A percentile compares a stretch with the other conserved stretches of the same genome.
phyloP scores from a whole-genome alignment of 2,888 invertebrate species.

The Frankliniella fusca region DNA sequence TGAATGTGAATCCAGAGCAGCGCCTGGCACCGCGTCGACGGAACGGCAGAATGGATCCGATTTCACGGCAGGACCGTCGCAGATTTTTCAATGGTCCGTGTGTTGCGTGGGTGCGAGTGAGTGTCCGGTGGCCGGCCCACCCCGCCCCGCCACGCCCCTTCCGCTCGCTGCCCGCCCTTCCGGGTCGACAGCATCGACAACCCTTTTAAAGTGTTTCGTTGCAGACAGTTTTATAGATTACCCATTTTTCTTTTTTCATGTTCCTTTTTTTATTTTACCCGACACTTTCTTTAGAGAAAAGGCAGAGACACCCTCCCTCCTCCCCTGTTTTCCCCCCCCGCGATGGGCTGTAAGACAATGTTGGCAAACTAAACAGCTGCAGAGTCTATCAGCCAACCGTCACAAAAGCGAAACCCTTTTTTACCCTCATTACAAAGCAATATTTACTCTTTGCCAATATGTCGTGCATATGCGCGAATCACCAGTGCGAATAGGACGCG shows the following conservation, averaged over 20 bases:
- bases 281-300: too few relatives aligned
- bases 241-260: too few relatives aligned
- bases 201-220: background rate
- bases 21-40: too few relatives aligned
- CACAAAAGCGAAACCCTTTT: slow-evolving; percentile 1
- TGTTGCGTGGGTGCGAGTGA: background rate
- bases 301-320: too few relatives aligned
- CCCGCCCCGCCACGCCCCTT: background rate
- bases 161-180: background rate
- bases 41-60: too few relatives aligned
- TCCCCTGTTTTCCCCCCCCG: background rate
- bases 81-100: background rate
- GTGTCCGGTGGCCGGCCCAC: background rate
- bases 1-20: too few relatives aligned
- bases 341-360: background rate
- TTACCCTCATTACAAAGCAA: slow-evolving; percentile 10
- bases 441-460: slow-evolving; percentile 26
- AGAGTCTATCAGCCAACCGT: slow-evolving; percentile 6
- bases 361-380: slow-evolving; percentile 1
- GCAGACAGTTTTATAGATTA: too few relatives aligned
- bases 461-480: slow-evolving; percentile 22
- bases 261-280: too few relatives aligned
- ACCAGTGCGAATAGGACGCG: background rate
- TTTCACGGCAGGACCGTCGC: too few relatives aligned
- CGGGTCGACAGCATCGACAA: background rate